phyloP scores from a whole-genome alignment of 2,113 vertebrate species.

The Dasyprocta punctata region DNA sequence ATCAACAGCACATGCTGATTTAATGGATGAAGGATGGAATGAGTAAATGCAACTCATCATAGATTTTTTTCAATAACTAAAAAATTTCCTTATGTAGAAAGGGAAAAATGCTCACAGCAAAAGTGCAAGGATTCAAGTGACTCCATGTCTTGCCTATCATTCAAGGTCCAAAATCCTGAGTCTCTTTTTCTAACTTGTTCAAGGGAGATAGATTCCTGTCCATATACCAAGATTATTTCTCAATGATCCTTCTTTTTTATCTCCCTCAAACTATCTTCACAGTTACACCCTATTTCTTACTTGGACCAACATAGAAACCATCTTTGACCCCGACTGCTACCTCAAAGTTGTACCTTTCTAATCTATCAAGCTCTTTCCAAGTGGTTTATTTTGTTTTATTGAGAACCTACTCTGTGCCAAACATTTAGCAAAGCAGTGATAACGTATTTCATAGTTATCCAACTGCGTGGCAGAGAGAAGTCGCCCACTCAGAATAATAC shows the following conservation, averaged over 20 bases:
- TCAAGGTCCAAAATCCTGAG: not conserved
- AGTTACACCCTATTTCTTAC: not conserved
- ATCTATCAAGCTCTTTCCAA: not conserved
- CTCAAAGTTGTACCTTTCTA: not conserved
- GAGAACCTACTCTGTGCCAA: not conserved
- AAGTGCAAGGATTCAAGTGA: not conserved
- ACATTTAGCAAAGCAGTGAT: not conserved
- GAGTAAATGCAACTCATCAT: not conserved
- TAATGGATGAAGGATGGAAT: not conserved
- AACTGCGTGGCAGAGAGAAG: not conserved
- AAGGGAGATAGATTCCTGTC: not conserved
- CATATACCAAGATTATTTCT: not conserved
- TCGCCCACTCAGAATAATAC: too few relatives aligned
- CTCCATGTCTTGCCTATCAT: not conserved
- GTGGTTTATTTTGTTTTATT: not conserved
- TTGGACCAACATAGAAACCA: not conserved
- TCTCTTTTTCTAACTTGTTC: not conserved
- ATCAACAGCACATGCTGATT: not conserved
- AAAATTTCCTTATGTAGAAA: not conserved
- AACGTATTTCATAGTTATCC: not conserved
- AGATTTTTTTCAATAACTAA: not conserved
- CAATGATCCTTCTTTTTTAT: not conserved
- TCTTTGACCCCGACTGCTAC: not conserved
- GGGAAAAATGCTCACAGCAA: not conserved
- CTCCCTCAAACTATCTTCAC: not conserved